These are phyloP conservation scores for Cochlearius cochlearius DNA, from an alignment of 2,113 vertebrate genomes.

Conservation along the genomic window DNA sequence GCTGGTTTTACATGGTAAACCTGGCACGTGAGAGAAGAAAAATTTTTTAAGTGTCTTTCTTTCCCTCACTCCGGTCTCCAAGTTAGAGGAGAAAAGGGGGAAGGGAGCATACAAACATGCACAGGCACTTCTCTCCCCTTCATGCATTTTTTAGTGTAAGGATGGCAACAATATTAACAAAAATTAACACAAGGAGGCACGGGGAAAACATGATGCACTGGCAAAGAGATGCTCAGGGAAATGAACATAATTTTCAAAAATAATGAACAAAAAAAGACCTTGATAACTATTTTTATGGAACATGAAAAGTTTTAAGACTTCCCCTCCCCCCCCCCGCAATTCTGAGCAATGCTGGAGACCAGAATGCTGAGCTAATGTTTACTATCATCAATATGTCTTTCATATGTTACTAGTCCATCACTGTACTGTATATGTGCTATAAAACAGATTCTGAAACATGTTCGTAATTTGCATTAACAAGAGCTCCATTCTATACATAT, in stretches of 20 bases:
- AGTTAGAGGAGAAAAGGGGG: background rate
- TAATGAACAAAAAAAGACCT: slow-evolving; percentile 11
- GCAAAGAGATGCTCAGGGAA: background rate
- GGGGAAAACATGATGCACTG: background rate
- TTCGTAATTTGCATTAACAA: slow-evolving; percentile 43
- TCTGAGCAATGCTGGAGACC: background rate
- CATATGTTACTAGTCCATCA: slow-evolving; percentile 40
- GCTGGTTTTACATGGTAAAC: background rate
- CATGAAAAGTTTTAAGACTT: background rate
- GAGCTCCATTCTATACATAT: background rate
- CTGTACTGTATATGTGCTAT: background rate
- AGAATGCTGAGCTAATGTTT: slow-evolving; percentile 28
- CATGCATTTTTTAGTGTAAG: slow-evolving; percentile 23
- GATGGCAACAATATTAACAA: slow-evolving; percentile 10
- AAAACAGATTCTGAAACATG: slow-evolving; percentile 31
- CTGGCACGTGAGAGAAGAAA: background rate
- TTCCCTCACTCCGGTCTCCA: background rate
- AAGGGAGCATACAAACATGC: background rate
- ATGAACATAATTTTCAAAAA: background rate
- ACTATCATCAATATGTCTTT: slow-evolving; percentile 13
- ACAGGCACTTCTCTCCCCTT: background rate
- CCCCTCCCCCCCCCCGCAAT: accelerated
- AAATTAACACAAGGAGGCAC: background rate
- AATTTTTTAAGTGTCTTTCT: background rate
- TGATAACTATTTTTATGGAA: slow-evolving; percentile 1